Percentiles rank a stretch among this genome's conserved stretches.
These are phyloP conservation scores for Platycheirus rosarum DNA, from an alignment of 2,888 invertebrate species.

Conservation along the genomic window DNA sequence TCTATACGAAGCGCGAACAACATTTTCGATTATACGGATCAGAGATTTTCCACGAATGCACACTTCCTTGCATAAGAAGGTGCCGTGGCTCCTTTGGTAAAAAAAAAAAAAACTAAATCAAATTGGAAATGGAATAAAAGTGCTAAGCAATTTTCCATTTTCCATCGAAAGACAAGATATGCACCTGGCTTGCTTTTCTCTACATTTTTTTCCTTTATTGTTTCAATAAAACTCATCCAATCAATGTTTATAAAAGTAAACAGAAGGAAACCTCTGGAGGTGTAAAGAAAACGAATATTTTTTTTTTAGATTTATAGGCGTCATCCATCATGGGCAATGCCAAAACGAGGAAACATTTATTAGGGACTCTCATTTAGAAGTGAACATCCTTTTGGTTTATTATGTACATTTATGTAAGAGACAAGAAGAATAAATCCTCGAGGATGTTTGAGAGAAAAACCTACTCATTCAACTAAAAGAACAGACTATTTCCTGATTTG, in stretches of 20 bases:
- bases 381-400: background rate
- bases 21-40: slow-evolving; percentile 56
- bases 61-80: background rate
- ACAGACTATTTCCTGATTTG: too few species aligned
- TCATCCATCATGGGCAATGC: slow-evolving; percentile 24
- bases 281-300: background rate
- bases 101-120: too few species aligned
- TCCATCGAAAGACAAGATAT: slow-evolving; percentile 2
- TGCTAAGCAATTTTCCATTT: slow-evolving; percentile 10
- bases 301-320: slow-evolving; percentile 16
- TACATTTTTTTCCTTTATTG: background rate
- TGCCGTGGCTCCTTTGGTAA: background rate
- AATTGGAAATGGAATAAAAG: slow-evolving; percentile 18
- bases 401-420: too few species aligned
- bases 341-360: background rate
- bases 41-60: slow-evolving; percentile 26
- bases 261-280: background rate
- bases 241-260: slow-evolving; percentile 1
- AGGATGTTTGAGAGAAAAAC: too few species aligned
- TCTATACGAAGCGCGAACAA: slow-evolving; percentile 20
- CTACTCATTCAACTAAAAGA: too few species aligned
- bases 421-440: too few species aligned
- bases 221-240: slow-evolving; percentile 20
- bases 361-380: background rate
- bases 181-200: slow-evolving; percentile 30